Conservation (phyloP, 1,140 invertebrate species). For the Tetraneura akinire region DNA sequence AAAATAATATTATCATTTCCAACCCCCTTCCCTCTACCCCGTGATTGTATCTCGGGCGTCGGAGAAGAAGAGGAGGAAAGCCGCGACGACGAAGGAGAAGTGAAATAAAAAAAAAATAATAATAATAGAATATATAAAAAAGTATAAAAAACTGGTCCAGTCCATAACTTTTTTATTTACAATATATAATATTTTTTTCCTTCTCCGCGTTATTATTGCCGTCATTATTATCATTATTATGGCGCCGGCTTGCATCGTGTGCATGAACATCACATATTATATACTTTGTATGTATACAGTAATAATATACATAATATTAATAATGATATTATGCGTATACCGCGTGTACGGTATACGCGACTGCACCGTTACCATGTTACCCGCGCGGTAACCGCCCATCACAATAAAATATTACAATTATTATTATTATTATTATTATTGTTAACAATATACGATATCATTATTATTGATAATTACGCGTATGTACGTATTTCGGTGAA, state of each 20-base stretch:
- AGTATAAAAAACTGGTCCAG: slow-evolving; percentile 29
- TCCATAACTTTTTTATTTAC: slow-evolving; percentile 13
- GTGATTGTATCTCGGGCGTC: background rate
- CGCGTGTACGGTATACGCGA: background rate
- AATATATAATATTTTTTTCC: background rate
- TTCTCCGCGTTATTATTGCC: background rate
- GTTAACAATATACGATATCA: too few relatives aligned
- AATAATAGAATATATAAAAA: too few relatives aligned
- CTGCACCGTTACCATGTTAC: background rate
- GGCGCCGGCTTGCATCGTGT: background rate
- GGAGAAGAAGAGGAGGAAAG: background rate
- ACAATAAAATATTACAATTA: background rate
- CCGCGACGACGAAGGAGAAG: background rate
- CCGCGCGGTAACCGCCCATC: background rate
- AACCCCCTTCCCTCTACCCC: too few relatives aligned
- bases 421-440: too few relatives aligned
- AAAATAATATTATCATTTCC: too few relatives aligned
- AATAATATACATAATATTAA: too few relatives aligned
- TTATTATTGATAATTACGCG: too few relatives aligned
- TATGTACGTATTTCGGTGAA: too few relatives aligned
- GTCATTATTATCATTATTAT: background rate
- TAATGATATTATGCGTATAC: background rate
- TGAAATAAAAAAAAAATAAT: too few relatives aligned
- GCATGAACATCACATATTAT: too few relatives aligned
- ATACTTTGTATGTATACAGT: background rate